Percentiles rank a stretch among this genome's conserved stretches.
Evolutionary conservation across 2,797 vertebrate genomes (phyloP).

Genomic region (Atherinosoma microstoma): DNA sequence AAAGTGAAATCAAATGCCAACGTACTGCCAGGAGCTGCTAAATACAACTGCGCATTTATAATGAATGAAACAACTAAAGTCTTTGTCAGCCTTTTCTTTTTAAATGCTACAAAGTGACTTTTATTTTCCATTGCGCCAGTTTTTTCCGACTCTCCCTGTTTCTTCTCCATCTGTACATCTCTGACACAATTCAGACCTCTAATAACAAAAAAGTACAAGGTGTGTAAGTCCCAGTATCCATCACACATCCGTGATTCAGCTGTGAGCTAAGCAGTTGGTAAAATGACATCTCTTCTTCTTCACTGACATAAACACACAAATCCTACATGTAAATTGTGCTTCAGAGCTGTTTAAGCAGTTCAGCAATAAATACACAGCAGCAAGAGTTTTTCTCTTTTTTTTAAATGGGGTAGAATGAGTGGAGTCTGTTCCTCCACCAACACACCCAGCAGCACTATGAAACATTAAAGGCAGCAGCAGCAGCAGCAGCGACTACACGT

Average conservation of each 20-base stretch:
- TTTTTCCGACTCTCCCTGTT: neutral
- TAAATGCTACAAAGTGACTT: neutral
- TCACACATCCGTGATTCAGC: neutral
- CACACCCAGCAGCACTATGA: slow-evolving; percentile 35
- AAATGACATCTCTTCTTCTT: neutral
- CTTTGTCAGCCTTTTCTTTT: neutral
- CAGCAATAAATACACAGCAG: slow-evolving; percentile 43
- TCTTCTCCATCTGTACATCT: neutral
- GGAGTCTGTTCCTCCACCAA: slow-evolving; percentile 5
- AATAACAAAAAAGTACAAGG: neutral
- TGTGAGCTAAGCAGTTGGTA: neutral
- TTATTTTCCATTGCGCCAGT: neutral
- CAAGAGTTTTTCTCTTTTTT: slow-evolving; percentile 17
- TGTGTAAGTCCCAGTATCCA: neutral
- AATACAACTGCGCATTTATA: neutral
- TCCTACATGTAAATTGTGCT: neutral
- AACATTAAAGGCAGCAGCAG: slow-evolving; percentile 50
- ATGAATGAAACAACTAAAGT: neutral
- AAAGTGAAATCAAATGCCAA: neutral
- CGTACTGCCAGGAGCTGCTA: neutral
- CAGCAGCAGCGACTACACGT: slow-evolving; percentile 37
- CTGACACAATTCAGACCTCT: neutral
- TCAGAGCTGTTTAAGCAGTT: slow-evolving; percentile 29
- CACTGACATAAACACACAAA: slow-evolving; percentile 8
- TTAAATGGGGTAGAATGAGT: slow-evolving; percentile 18